Evolutionary conservation across 2,797 vertebrate species (phyloP).

Genomic region (Poeciliopsis infans): DNA sequence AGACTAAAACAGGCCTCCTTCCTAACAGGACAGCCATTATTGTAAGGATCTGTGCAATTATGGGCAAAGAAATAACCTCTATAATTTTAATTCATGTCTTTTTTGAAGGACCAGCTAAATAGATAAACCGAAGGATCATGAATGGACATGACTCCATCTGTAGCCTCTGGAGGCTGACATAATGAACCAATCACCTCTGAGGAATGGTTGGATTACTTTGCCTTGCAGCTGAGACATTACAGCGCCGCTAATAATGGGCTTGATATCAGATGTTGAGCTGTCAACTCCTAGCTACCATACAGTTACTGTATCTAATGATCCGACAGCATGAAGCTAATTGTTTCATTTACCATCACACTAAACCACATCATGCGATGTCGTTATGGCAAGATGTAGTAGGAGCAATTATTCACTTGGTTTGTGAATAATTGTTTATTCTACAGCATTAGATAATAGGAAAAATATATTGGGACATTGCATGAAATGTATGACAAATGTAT

Average conservation of each 20-base stretch:
- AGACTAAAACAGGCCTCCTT: conserved; percentile 24
- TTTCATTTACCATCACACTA: neutral
- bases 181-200: conserved; percentile 24
- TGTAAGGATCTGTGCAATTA: conserved; percentile 52
- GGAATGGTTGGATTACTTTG: conserved; percentile 38
- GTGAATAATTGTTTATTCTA: neutral
- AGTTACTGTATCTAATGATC: neutral
- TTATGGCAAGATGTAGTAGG: neutral
- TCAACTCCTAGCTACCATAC: neutral
- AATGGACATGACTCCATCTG: conserved; percentile 47
- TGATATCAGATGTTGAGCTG: conserved; percentile 35
- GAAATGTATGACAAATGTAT: neutral
- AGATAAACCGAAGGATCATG: conserved; percentile 36
- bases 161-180: conserved; percentile 37
- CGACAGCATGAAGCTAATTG: neutral
- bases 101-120: conserved; percentile 26
- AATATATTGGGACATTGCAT: neutral
- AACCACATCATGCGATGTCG: neutral
- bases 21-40: conserved; percentile 43
- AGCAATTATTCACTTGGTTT: neutral
- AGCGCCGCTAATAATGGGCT: conserved; percentile 29
- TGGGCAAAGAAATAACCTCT: conserved; percentile 24
- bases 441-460: neutral
- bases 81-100: conserved; percentile 25
- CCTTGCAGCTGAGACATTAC: conserved; percentile 38